Conservation (phyloP, 2,888 invertebrate genomes). For the Lepidocyrtoides sp. region DNA sequence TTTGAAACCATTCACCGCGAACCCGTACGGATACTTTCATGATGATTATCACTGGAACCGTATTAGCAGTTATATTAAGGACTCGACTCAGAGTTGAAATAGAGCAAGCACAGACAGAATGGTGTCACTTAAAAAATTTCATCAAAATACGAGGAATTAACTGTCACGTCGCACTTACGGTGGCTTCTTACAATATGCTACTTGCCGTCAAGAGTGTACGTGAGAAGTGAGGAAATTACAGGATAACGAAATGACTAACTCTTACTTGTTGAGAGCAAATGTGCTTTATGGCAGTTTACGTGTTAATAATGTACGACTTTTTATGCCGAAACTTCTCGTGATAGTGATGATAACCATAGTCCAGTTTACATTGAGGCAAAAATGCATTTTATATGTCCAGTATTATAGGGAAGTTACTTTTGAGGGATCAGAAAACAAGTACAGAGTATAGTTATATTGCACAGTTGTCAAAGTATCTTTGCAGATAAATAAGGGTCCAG, state of each 20-base stretch:
- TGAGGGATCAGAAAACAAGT: too few species aligned
- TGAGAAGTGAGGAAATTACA: conserved; percentile 47
- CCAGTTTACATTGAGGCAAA: background rate
- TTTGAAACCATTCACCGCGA: conserved; percentile 89
- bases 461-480: too few species aligned
- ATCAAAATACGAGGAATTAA: background rate
- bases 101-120: too few species aligned
- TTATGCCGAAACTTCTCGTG: background rate
- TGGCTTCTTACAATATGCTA: background rate
- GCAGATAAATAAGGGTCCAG: too few species aligned
- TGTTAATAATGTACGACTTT: background rate
- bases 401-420: background rate
- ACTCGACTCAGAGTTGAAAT: too few species aligned
- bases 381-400: background rate
- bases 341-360: background rate
- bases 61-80: too few species aligned
- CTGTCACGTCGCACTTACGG: background rate
- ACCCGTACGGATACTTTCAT: conserved; percentile 89
- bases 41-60: conserved; percentile 2
- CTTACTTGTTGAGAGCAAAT: background rate
- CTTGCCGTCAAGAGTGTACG: conserved; percentile 21
- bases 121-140: background rate
- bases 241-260: conserved; percentile 10
- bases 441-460: too few species aligned
- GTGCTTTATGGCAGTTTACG: background rate